Conservation (phyloP, 2,113 vertebrate genomes). For the Excalfactoria chinensis region DNA sequence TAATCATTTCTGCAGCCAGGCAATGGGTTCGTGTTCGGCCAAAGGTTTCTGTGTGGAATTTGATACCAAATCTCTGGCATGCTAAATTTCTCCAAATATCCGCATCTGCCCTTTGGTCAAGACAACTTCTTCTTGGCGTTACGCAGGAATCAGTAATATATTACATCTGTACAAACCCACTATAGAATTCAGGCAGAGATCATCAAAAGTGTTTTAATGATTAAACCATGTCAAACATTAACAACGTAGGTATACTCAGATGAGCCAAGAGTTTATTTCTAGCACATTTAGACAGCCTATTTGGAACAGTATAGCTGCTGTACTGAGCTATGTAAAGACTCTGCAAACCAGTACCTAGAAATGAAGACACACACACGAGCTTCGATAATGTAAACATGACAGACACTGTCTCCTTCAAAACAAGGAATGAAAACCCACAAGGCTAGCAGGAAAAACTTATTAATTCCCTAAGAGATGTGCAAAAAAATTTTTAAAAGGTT, state of each 20-base stretch:
- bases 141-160: background rate
- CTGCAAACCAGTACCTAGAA: conserved; percentile 79
- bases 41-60: background rate
- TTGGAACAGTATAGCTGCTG: conserved; percentile 74
- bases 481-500: conserved; percentile 72
- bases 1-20: background rate
- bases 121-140: background rate
- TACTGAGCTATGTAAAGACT: conserved; percentile 79
- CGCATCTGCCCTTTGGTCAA: background rate
- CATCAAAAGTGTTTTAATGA: conserved; percentile 85
- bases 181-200: conserved; percentile 56
- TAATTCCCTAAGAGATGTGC: conserved; percentile 78
- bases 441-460: conserved; percentile 65
- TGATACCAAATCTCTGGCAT: background rate
- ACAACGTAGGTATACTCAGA: conserved; percentile 77
- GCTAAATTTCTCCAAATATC: background rate
- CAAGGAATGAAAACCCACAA: conserved; percentile 70
- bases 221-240: conserved; percentile 80
- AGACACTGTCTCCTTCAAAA: conserved; percentile 78
- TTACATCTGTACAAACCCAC: conserved; percentile 6
- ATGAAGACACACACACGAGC: conserved; percentile 73
- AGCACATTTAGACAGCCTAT: conserved; percentile 77
- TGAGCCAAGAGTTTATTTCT: conserved; percentile 74
- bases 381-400: conserved; percentile 78
- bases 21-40: background rate